Percentiles rank a stretch among this genome's conserved stretches.
Conservation (phyloP, 35 echinoderm and acorn worm species). For the Hemicentrotus pulcherrimus region DNA sequence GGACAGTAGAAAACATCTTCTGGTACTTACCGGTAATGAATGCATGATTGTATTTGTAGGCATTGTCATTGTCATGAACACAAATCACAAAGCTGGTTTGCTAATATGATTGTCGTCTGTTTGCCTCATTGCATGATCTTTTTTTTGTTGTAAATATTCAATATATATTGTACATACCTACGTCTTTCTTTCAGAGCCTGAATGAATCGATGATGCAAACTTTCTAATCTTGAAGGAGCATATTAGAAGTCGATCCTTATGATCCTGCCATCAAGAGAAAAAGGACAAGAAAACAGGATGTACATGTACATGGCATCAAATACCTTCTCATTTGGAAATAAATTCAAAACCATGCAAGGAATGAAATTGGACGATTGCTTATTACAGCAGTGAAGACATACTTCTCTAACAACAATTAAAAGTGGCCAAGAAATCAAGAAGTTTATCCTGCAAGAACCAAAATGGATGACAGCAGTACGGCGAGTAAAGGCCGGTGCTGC, state of each 20-base stretch:
- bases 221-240: background rate
- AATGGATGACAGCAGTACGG: slow-evolving; percentile 16
- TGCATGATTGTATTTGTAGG: no score
- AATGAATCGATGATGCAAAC: background rate
- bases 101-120: no score
- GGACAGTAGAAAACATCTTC: no score
- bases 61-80: no score
- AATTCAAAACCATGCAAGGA: background rate
- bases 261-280: background rate
- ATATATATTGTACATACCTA: background rate
- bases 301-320: background rate
- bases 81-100: no score
- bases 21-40: no score
- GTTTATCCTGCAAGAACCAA: background rate
- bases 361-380: background rate
- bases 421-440: background rate
- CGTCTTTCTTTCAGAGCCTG: background rate
- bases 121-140: no score
- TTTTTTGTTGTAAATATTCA: background rate
- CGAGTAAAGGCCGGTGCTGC: background rate
- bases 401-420: background rate
- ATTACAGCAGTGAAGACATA: background rate
- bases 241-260: background rate
- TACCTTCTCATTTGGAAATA: background rate
- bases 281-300: background rate